Base-by-base conservation (phyloP, 2,113 vertebrate species). In the Pangasianodon hypophthalmus region DNA sequence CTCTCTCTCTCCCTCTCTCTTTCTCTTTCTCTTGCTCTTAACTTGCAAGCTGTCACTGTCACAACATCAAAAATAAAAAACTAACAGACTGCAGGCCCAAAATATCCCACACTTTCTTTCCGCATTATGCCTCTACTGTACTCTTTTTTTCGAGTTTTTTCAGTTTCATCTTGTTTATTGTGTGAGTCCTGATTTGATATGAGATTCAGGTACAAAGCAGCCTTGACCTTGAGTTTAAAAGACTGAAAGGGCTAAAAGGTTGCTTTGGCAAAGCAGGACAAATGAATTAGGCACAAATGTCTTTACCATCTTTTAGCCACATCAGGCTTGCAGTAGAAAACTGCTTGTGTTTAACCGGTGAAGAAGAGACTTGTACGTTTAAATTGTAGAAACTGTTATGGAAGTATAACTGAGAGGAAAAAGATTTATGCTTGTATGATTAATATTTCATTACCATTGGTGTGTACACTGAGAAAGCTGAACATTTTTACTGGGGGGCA, bases 21-120 rank as follows among this genome's bases (percentile, higher is more conserved):
- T 21, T 48, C 9, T 80, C 41, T 79, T 73, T 52, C 46, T 67
- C 52, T 52, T 29, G 86, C n/a, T 85, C 44, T 64, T 84, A 90
- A 92, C 86, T 54, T 85, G 88, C 71, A 54, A 90, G 85, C 88
- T 85, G 88, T 87, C 90, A 69, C 89, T 87, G 88, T 95, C 94
- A 94, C 92, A 91, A 94, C 93, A 91, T 87, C 91, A 93, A 94
- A 94, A 91, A 93, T 94, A 94, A 91, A 94, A 94, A 95, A 90
- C 48, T 89, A 48, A 80, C 26, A 89, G 67, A 84, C 79, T 91
- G 88, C 62, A 52, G 26, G 89, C 92, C 86, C 86, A 85, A 94
- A 93, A 95, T 95, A 95, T 92, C 92, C 88, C 80, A 85, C 6
- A 79, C 84, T 52, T 89, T 91, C 88, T 52, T 90, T 58, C 60